Percentiles rank a stretch among this genome's conserved stretches.
These are phyloP conservation scores for Catharus fuscescens DNA, from an alignment of 2,113 vertebrate species.

Conservation along the genomic window DNA sequence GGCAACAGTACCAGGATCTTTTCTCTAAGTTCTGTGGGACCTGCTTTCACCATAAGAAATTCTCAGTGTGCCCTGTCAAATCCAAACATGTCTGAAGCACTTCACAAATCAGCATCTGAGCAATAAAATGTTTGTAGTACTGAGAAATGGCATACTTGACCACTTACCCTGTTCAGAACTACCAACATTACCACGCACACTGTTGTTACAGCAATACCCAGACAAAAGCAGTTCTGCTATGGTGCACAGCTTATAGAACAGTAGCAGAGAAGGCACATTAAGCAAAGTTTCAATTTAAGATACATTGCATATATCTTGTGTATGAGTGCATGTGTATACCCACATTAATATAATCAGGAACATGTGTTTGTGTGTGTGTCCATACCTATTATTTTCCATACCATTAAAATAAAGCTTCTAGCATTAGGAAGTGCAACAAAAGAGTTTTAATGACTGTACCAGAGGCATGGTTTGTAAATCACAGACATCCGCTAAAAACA, in stretches of 20 bases:
- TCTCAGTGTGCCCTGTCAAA: neutral
- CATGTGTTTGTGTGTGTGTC: rapidly evolving
- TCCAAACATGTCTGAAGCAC: neutral
- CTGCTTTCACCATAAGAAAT: neutral
- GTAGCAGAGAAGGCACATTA: neutral
- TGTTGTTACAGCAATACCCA: neutral
- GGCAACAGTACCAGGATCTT: neutral
- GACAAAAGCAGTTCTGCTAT: neutral
- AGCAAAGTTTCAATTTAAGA: neutral
- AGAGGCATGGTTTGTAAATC: neutral
- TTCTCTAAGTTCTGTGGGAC: neutral
- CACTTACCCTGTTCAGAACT: neutral
- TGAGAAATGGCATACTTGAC: neutral
- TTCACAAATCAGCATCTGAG: neutral
- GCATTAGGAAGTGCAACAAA: neutral
- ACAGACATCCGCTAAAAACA: neutral
- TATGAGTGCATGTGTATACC: neutral
- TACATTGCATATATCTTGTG: neutral
- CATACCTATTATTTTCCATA: neutral
- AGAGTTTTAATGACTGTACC: neutral
- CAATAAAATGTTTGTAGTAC: neutral
- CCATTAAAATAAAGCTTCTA: neutral
- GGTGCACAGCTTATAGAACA: neutral
- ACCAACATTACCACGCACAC: neutral
- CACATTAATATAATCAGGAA: neutral